These are phyloP conservation scores for Sandelia bainsii DNA, from an alignment of 2,797 vertebrate species.

Conservation along the genomic window DNA sequence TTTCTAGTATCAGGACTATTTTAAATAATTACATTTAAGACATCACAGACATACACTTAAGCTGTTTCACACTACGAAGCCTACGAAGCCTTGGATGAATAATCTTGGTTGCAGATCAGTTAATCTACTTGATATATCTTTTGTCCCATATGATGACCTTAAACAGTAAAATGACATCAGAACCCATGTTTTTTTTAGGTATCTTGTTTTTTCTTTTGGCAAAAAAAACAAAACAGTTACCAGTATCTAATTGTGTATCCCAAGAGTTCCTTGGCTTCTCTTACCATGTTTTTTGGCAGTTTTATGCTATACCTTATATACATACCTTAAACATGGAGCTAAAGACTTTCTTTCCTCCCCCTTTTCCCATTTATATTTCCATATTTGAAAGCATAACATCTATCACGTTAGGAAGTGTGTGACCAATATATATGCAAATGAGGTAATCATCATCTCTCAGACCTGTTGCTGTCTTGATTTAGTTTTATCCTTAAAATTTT, in stretches of 20 bases:
- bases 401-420: slow-evolving; percentile 64
- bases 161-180: too few relatives aligned
- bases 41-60: too few relatives aligned
- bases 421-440: slow-evolving; percentile 81
- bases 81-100: too few relatives aligned
- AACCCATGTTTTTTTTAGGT: too few relatives aligned
- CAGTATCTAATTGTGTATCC: neutral
- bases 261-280: neutral
- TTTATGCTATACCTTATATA: neutral
- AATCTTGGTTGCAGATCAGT: too few relatives aligned
- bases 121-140: too few relatives aligned
- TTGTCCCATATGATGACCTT: too few relatives aligned
- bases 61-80: too few relatives aligned
- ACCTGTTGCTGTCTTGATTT: slow-evolving; percentile 62
- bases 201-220: too few relatives aligned
- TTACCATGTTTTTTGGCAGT: neutral
- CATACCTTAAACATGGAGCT: neutral
- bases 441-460: slow-evolving; percentile 60
- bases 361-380: slow-evolving; percentile 45
- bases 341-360: slow-evolving; percentile 13
- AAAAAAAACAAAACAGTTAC: too few relatives aligned
- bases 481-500: slow-evolving; percentile 43
- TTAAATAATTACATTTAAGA: too few relatives aligned
- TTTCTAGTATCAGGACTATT: too few relatives aligned
- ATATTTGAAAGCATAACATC: slow-evolving; percentile 64